These are phyloP conservation scores for Drosophila kanapiae DNA, from an alignment of 1,140 invertebrate species.

Conservation along the genomic window DNA sequence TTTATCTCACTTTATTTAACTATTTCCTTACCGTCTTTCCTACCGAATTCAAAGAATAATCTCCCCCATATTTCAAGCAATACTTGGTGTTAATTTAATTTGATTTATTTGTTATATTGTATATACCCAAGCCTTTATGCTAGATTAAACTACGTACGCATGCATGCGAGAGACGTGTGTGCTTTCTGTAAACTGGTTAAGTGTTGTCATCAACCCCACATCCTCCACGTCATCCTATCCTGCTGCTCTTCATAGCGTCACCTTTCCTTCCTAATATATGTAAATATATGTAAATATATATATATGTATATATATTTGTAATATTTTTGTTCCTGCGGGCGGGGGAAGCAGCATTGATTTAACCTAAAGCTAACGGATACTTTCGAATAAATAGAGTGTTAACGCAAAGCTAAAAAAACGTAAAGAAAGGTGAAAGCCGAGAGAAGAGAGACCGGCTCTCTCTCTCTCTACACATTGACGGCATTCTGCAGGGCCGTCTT, in stretches of 20 bases:
- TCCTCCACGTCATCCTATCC: slow-evolving; percentile 1
- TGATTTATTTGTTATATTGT: slow-evolving; percentile 42
- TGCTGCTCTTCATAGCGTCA: background rate
- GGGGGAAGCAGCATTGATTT: slow-evolving; percentile 53
- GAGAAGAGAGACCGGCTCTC: slow-evolving; percentile 2
- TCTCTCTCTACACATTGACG: slow-evolving; percentile 70
- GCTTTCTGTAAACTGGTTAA: slow-evolving; percentile 45
- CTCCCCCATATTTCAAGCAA: background rate
- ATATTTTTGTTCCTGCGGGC: slow-evolving; percentile 25
- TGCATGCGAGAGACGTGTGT: slow-evolving; percentile 33
- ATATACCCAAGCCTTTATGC: slow-evolving; percentile 53
- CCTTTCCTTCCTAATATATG: slow-evolving; percentile 3
- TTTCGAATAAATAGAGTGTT: slow-evolving; percentile 50
- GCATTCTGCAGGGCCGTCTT: slow-evolving; percentile 81
- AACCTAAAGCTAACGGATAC: slow-evolving; percentile 46
- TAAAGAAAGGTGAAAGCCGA: too few species aligned
- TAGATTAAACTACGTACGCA: slow-evolving; percentile 46
- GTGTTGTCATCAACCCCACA: slow-evolving; percentile 15
- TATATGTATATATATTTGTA: background rate
- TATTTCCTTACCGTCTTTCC: too few species aligned
- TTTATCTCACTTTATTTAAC: too few species aligned
- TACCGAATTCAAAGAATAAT: background rate
- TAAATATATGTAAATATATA: background rate
- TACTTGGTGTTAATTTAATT: slow-evolving; percentile 21
- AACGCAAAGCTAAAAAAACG: slow-evolving; percentile 40